Evolutionary conservation across 2,888 invertebrate genomes (phyloP), one percentile per base, ranked within the genome.

Genomic region (Drosophila falleni): DNA sequence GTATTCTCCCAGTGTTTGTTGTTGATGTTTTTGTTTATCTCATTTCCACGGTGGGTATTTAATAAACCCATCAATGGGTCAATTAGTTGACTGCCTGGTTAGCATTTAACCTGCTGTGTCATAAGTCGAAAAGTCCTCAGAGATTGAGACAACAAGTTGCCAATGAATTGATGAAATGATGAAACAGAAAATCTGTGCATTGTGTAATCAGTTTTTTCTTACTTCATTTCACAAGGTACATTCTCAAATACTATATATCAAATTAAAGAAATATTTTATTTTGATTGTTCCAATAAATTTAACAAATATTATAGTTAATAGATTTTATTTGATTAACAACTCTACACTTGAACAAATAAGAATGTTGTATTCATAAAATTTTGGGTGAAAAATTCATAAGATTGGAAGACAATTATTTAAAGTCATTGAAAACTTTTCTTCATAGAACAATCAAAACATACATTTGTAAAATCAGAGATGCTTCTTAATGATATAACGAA

Each of bases 41-140:
- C 44, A 33, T 59, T 69, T 62, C 46, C 47, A 67, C 41, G 65
- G 49, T 64, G 56, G 39, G 41, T 72, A 67, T 75, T 87, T 87
- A 84, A 85, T 85, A 78, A 78, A 70, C 75, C 78, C 67, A 78
- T 84, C 80, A 84, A 87, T 87, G 62, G 82, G 75, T 87, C 87
- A 87, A 87, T 85, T 84, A 81, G 87, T 68, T 79, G 62, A 26
- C 35, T 56, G 56, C 60, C 47, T 58, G 46, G 33, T 44, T 50
- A 59, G 31, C 62, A 42, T 41, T 35, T 13, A 31, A 51, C 26
- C 3, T 65, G 60, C 61, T 56, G 46, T 41, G 49, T 65, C 59
- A 70, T 46, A 39, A 46, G n/a, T 10, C 6, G 46, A n/a, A 9
- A 10, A n/a, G 11, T 41, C 53, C 44, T 42, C 35, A n/a, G 53